A percentile compares a stretch with the other conserved stretches of the same genome.
phyloP scores from a whole-genome alignment of 2,797 vertebrate species.

The Coracias cyanogaster region DNA sequence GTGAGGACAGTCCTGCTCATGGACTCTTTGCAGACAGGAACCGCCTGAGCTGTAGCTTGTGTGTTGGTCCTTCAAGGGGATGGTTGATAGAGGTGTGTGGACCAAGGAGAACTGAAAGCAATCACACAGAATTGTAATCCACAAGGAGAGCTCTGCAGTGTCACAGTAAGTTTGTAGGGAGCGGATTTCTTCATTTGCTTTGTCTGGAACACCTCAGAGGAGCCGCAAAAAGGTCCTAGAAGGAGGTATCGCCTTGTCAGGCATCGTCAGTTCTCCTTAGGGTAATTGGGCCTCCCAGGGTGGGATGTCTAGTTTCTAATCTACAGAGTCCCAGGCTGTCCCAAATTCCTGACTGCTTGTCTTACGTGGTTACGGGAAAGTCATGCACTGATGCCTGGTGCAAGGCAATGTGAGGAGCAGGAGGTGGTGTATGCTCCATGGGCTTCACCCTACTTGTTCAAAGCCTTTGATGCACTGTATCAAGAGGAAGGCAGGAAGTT shows the following conservation, averaged over 20 bases:
- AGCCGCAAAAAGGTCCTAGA: neutral
- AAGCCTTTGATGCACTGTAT: neutral
- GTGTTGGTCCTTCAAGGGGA: neutral
- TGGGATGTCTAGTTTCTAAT: neutral
- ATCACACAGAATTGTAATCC: neutral
- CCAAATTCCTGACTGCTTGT: neutral
- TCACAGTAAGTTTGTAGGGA: fast-evolving
- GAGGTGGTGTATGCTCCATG: fast-evolving
- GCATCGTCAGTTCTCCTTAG: neutral
- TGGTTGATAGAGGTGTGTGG: neutral
- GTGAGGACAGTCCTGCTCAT: neutral
- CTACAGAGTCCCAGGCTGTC: neutral
- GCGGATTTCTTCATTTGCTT: neutral
- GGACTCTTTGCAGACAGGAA: neutral
- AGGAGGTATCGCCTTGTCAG: neutral
- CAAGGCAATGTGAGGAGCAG: neutral
- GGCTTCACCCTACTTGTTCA: neutral
- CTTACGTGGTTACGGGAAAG: neutral
- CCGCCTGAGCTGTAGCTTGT: fast-evolving
- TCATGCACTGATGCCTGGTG: fast-evolving
- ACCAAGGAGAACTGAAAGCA: neutral
- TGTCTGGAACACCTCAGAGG: neutral
- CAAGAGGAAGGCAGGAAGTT: neutral
- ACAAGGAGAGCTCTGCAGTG: neutral
- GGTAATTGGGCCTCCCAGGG: neutral